Evolutionary conservation across 2,113 vertebrate genomes (phyloP).

Genomic region (Tenebrosternarchus preto): DNA sequence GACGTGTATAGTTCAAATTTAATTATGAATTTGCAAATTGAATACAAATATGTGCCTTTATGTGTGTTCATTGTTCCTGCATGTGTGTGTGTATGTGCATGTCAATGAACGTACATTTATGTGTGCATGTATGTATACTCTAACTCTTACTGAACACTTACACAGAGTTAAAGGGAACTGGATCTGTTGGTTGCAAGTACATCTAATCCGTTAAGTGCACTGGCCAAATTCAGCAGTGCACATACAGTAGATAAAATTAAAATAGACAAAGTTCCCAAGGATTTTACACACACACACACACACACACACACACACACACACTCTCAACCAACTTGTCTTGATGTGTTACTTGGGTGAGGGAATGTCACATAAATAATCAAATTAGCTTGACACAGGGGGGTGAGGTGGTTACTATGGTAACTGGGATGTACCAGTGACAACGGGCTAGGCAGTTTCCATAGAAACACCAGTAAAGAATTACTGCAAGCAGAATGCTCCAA

Average conservation of each 20-base stretch:
- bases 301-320: background rate
- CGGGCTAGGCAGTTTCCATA: slow-evolving; percentile 50
- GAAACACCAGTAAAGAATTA: slow-evolving; percentile 45
- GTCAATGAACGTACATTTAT: background rate
- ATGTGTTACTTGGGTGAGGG: background rate
- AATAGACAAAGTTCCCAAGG: background rate
- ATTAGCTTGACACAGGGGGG: slow-evolving; percentile 36
- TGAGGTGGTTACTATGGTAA: slow-evolving; percentile 50
- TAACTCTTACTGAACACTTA: background rate
- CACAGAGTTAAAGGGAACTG: background rate
- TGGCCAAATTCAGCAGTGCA: background rate
- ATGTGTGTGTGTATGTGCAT: background rate
- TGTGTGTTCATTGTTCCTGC: too few relatives aligned
- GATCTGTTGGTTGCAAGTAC: background rate
- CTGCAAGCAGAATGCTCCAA: background rate
- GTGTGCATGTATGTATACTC: background rate
- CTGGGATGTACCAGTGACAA: slow-evolving; percentile 34
- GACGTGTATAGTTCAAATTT: too few relatives aligned
- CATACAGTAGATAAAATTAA: background rate
- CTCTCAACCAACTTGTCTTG: background rate
- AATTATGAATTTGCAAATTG: too few relatives aligned
- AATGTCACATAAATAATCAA: slow-evolving; percentile 36
- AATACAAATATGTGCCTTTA: too few relatives aligned
- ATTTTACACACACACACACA: background rate
- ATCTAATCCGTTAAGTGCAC: background rate